Base-by-base conservation (phyloP, 2,797 vertebrate species). In the Pithecia hirsuta region DNA sequence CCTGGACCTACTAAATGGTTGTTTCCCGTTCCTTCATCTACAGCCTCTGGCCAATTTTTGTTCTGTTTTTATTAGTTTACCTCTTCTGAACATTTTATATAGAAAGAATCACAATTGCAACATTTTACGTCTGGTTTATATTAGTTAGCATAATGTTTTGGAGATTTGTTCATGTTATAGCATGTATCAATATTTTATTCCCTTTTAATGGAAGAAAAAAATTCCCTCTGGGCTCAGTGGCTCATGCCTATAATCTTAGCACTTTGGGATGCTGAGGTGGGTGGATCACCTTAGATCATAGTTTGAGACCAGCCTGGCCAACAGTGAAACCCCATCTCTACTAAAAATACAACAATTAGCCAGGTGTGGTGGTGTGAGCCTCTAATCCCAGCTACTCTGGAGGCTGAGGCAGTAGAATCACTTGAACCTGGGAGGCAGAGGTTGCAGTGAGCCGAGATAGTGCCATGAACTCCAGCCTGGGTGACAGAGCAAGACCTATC, bases 361-460 rank as follows among this genome's bases (percentile, higher is more conserved):
- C 3, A 3, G 61, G 7, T 0, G 0, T 67, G 61, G 61, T 67
- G 15, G 33, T 0, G 1, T 67, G 15, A 19, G 61, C 30, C 30
- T 67, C 3, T 19, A n/a, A n/a, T 67, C 30, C 61, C 15, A 67
- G 61, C 30, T 67, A 67, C 33, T 67, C 7, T 7, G 30, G 61
- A n/a, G 61, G 30, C 61, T 67, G 61, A n/a, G 61, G 30, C 61
- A 19, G 30, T 15, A n/a, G 3, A 67, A 67, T 67, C 7, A 17
- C 15, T 67, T 17, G 61, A 67, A 67, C 15, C 7, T 6, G 4
- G 61, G 61, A 67, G 61, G 30, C 33, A 7, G 7, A 67, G 5
- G 30, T n/a, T 67, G 61, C 61, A 67, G 61, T 8, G 30, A 67
- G 61, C 30, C 1, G 0, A 67, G 15, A 67, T n/a, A 67, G 30